Conservation (phyloP, 1,140 invertebrate species). For the Piezodorus guildinii region DNA sequence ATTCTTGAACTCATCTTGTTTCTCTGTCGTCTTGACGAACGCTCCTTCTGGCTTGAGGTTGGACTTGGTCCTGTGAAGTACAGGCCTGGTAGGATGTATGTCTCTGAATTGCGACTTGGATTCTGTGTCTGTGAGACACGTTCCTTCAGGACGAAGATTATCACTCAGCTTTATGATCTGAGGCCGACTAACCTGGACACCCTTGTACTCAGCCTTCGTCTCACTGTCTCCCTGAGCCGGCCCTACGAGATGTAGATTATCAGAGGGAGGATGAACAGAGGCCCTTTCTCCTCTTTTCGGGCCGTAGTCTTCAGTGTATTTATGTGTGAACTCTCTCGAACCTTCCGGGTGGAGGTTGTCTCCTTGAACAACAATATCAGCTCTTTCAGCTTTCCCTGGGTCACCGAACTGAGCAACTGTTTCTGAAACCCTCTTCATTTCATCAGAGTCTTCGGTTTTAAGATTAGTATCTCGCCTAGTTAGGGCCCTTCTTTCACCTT, state of each 20-base stretch:
- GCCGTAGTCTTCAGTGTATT: neutral
- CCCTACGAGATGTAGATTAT: neutral
- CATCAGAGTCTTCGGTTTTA: conserved; percentile 18
- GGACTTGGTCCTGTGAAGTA: conserved; percentile 13
- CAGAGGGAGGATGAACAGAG: neutral
- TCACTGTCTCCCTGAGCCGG: conserved; percentile 11
- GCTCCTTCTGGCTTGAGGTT: conserved; percentile 20
- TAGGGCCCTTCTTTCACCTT: conserved; percentile 4
- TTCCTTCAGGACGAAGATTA: conserved; percentile 5
- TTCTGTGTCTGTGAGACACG: conserved; percentile 23
- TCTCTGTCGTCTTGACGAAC: conserved; percentile 14
- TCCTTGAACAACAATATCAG: neutral
- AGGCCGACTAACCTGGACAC: conserved; percentile 18
- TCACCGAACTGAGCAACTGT: conserved; percentile 11
- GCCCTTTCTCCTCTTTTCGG: neutral
- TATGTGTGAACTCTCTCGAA: neutral
- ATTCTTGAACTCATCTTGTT: conserved; percentile 14
- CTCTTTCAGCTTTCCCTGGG: neutral
- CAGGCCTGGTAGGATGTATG: conserved; percentile 15
- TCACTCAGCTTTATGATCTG: conserved; percentile 14
- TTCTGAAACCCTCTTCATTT: conserved; percentile 20
- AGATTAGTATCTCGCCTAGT: conserved; percentile 4
- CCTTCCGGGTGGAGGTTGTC: conserved; percentile 3
- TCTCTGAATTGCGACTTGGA: conserved; percentile 21
- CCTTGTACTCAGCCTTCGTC: conserved; percentile 18